Conservation (phyloP, 2,888 invertebrate species). For the Euclidia mi region DNA sequence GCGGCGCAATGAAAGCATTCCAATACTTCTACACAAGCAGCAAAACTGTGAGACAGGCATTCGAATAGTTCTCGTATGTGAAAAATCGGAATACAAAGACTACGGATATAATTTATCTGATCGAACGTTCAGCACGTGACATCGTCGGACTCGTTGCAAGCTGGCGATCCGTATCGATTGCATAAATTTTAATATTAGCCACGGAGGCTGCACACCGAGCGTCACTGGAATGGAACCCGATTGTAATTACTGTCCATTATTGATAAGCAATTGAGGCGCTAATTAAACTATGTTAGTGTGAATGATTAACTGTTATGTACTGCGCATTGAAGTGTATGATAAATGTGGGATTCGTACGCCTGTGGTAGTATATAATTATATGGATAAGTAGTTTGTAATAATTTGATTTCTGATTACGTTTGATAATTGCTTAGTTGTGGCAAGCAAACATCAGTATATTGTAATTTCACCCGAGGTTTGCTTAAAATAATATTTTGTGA, state of each 20-base stretch:
- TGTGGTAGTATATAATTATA: background rate
- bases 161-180: constrained; percentile 73
- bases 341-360: background rate
- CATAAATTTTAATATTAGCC: constrained; percentile 79
- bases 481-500: too few relatives aligned
- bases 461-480: too few relatives aligned
- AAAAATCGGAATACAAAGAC: constrained; percentile 52
- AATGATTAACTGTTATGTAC: constrained; percentile 55
- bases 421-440: background rate
- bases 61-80: constrained; percentile 42
- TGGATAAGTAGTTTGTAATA: background rate
- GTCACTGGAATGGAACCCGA: constrained; percentile 50
- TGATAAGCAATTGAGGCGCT: constrained; percentile 69
- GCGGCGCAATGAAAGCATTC: background rate
- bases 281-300: constrained; percentile 64
- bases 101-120: constrained; percentile 66
- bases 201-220: constrained; percentile 30
- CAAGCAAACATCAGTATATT: too few relatives aligned
- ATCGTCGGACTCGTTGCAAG: constrained; percentile 66
- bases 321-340: constrained; percentile 9
- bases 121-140: constrained; percentile 66
- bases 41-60: constrained; percentile 26
- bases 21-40: constrained; percentile 1
- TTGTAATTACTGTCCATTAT: constrained; percentile 72
- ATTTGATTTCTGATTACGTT: background rate